A percentile compares a stretch with the other conserved stretches of the same genome.
Conservation (phyloP, 2,888 invertebrate genomes). For the Margaritifera margaritifera region DNA sequence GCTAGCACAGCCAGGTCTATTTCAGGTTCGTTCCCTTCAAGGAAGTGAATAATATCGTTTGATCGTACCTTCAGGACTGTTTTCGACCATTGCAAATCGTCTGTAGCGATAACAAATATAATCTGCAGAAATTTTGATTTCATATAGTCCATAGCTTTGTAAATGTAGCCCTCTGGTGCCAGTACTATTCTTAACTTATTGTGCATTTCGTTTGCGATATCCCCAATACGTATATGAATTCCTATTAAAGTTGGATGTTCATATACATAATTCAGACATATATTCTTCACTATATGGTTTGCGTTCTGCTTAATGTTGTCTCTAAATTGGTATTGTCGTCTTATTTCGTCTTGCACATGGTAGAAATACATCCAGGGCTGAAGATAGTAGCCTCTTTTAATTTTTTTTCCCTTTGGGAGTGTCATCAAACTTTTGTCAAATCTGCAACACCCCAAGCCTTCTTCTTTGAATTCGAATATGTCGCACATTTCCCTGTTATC, state of each 20-base stretch:
- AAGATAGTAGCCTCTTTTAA: conserved; percentile 28
- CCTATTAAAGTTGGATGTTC: conserved; percentile 8
- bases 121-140: conserved; percentile 6
- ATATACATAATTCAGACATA: no score
- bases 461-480: background rate
- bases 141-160: conserved; percentile 13
- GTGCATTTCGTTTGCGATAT: no score
- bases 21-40: no score
- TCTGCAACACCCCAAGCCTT: background rate
- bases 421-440: background rate
- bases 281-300: conserved; percentile 4
- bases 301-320: conserved; percentile 3
- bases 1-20: conserved; percentile 23
- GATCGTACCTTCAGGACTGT: no score
- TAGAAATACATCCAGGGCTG: no score
- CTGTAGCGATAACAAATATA: conserved; percentile 27
- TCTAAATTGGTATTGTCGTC: conserved; percentile 20
- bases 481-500: no score
- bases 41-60: no score
- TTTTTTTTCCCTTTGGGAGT: conserved; percentile 10
- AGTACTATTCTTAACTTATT: no score
- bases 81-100: conserved; percentile 23
- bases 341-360: conserved; percentile 11
- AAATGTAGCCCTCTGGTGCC: no score
- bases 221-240: no score